Conservation (phyloP, 2,113 vertebrate genomes). For the Corvus moneduloides region DNA sequence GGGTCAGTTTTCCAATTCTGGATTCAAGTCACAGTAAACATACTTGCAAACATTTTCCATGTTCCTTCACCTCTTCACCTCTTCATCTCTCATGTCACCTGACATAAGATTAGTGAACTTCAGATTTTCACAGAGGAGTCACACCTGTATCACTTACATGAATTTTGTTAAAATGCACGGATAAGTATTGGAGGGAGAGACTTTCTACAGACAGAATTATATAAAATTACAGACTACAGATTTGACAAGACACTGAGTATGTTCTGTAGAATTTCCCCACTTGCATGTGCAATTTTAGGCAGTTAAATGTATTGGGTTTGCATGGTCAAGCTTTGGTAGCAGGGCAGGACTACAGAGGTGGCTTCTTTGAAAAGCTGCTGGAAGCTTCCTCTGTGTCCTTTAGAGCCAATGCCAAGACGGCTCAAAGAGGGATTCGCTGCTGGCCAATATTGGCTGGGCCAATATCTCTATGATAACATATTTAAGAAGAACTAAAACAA, state of each 20-base stretch:
- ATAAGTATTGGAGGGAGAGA: neutral
- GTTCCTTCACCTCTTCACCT: neutral
- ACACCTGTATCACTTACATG: neutral
- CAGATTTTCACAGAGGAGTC: neutral
- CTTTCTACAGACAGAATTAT: neutral
- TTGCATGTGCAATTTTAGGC: neutral
- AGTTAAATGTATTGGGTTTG: neutral
- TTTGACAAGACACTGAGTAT: neutral
- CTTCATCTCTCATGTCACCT: neutral
- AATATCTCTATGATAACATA: neutral
- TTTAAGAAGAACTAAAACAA: neutral
- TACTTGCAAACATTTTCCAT: neutral
- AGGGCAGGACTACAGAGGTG: neutral
- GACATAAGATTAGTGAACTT: neutral
- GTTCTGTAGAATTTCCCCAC: neutral
- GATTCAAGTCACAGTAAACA: neutral
- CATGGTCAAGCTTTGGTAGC: rapidly evolving
- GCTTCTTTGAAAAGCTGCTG: neutral
- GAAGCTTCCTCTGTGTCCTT: neutral
- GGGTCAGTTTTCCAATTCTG: neutral
- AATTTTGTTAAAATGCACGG: neutral
- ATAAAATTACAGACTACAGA: neutral
- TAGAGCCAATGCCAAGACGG: too few species aligned
- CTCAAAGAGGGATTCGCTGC: neutral
- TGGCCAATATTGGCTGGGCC: neutral